phyloP scores from a whole-genome alignment of 1,140 invertebrate genomes.

The Caenorhabditis tropicalis region DNA sequence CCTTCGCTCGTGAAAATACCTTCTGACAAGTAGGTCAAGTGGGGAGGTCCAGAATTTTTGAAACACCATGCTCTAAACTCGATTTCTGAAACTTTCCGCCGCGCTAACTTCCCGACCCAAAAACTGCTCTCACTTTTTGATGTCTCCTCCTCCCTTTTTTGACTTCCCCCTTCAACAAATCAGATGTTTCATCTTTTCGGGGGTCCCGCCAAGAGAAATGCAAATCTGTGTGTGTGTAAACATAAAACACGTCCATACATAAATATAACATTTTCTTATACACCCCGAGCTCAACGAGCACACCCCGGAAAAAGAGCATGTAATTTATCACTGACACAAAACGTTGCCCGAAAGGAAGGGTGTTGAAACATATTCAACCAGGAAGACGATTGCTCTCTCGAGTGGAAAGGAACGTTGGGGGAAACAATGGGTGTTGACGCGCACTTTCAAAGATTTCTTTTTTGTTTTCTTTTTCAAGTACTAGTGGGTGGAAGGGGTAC shows the following conservation, averaged over 20 bases:
- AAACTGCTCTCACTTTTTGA: neutral
- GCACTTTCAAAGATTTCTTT: too few relatives aligned
- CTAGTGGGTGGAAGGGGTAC: neutral
- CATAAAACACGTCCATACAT: neutral
- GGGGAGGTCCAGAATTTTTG: neutral
- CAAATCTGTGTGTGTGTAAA: slow-evolving; percentile 5
- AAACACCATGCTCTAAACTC: too few relatives aligned
- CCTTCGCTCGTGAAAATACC: too few relatives aligned
- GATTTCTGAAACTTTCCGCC: too few relatives aligned
- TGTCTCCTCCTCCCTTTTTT: neutral
- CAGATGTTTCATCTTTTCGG: slow-evolving; percentile 32
- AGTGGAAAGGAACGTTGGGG: neutral
- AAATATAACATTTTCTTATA: slow-evolving; percentile 12
- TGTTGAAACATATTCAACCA: slow-evolving; percentile 18
- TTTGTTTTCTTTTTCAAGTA: too few relatives aligned
- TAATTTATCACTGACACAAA: neutral
- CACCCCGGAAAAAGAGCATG: neutral
- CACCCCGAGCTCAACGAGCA: neutral
- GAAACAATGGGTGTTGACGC: too few relatives aligned
- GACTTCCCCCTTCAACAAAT: neutral
- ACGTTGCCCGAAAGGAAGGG: neutral
- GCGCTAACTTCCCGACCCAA: neutral
- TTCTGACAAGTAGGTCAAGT: too few relatives aligned
- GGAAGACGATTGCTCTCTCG: neutral
- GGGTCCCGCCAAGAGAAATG: neutral